Conservation (phyloP, 1,140 invertebrate genomes). For the Vanessa atalanta region DNA sequence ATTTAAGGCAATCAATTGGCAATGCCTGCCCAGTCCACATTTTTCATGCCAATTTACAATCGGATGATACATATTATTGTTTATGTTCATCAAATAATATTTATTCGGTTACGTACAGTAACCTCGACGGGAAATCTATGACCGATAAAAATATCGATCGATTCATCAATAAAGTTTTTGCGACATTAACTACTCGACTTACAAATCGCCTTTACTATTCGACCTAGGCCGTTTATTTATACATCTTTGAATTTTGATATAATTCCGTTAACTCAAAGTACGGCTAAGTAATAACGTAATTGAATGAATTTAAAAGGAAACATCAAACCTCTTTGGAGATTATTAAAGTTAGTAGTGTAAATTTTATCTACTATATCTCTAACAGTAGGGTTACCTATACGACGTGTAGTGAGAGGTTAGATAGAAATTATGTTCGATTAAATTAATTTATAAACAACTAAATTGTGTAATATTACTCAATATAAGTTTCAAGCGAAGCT, state of each 20-base stretch:
- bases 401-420: not conserved
- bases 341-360: not conserved
- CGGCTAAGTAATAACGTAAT: not conserved
- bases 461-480: slow-evolving; percentile 16
- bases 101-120: not conserved
- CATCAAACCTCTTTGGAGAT: not conserved
- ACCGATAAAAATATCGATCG: slow-evolving; percentile 1
- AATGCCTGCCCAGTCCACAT: not conserved
- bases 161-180: slow-evolving; percentile 1
- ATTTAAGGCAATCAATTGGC: not conserved
- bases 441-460: slow-evolving; percentile 16
- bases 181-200: not conserved
- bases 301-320: not conserved
- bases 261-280: not conserved
- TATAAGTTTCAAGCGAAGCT: not conserved
- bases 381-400: not conserved
- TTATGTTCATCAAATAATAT: not conserved
- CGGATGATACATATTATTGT: not conserved
- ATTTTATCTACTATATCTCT: not conserved
- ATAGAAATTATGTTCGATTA: not conserved
- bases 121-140: too few species aligned
- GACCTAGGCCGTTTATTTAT: slow-evolving; percentile 7
- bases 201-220: not conserved
- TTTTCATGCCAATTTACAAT: not conserved
- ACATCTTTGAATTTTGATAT: not conserved